Evolutionary conservation across 2,797 vertebrate genomes (phyloP).

Genomic region (Oreochromis mossambicus): DNA sequence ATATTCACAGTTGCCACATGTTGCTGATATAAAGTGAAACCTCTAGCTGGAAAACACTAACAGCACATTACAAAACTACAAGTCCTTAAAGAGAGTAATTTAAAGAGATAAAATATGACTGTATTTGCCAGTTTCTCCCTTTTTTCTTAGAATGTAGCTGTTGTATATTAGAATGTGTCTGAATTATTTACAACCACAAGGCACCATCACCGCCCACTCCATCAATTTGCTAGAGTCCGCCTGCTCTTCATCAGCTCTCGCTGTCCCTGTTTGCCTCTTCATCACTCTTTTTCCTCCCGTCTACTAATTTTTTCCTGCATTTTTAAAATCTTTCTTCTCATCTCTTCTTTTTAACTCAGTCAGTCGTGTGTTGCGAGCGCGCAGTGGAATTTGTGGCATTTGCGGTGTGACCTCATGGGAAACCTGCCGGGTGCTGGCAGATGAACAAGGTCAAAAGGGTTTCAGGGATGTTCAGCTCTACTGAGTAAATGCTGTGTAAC

Average conservation of each 20-base stretch:
- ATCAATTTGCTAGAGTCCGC: constrained; percentile 24
- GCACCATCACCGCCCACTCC: constrained; percentile 15
- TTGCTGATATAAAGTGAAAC: background rate
- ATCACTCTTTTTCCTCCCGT: constrained; percentile 14
- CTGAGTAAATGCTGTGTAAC: background rate
- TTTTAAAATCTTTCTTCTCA: background rate
- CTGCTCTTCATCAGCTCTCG: constrained; percentile 29
- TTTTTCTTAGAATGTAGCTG: background rate
- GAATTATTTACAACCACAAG: constrained; percentile 40
- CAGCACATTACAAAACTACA: background rate
- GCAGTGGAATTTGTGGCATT: constrained; percentile 27
- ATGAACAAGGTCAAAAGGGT: constrained; percentile 36
- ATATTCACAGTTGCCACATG: background rate
- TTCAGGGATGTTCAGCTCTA: constrained; percentile 7
- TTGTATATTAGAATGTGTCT: constrained; percentile 1
- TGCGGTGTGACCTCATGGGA: constrained; percentile 23
- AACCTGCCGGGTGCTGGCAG: background rate
- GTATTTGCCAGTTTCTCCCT: background rate
- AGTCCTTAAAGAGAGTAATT: background rate
- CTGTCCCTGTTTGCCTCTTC: background rate
- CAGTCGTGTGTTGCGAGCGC: background rate
- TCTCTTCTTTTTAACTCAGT: background rate
- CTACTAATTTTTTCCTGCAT: background rate
- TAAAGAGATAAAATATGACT: constrained; percentile 2
- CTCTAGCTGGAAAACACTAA: background rate